Evolutionary conservation across 2,797 vertebrate species (phyloP).

Genomic region (Danio albolineatus): DNA sequence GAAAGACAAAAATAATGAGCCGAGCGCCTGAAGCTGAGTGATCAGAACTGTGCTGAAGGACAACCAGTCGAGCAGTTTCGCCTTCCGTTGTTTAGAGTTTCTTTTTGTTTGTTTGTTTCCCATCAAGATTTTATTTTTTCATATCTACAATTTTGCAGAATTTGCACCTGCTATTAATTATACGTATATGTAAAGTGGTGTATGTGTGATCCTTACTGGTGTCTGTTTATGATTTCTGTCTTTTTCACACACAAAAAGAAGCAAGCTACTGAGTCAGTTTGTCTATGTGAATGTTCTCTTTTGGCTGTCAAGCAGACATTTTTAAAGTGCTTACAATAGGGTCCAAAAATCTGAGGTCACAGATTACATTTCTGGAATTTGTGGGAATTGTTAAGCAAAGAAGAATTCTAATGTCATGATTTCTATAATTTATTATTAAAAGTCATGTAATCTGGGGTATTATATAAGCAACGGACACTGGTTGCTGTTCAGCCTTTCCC

Average conservation of each 20-base stretch:
- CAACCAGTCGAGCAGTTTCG: constrained; percentile 70
- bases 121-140: constrained; percentile 69
- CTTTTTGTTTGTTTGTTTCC: neutral
- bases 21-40: constrained; percentile 79
- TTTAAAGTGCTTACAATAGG: neutral
- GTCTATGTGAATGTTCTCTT: constrained; percentile 55
- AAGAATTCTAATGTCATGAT: neutral
- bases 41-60: constrained; percentile 80
- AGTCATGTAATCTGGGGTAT: neutral
- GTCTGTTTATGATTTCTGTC: constrained; percentile 56
- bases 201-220: constrained; percentile 66
- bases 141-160: constrained; percentile 79
- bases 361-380: neutral
- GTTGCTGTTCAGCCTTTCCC: no score
- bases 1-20: constrained; percentile 54
- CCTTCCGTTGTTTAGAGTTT: constrained; percentile 47
- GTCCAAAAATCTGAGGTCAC: neutral
- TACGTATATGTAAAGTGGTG: constrained; percentile 67
- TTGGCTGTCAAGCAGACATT: constrained; percentile 34
- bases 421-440: neutral
- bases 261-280: constrained; percentile 66
- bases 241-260: constrained; percentile 53
- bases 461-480: neutral
- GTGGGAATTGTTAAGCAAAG: neutral
- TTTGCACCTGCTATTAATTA: constrained; percentile 84